Evolutionary conservation across 1,140 invertebrate species (phyloP).

Genomic region (Caenorhabditis inopinata): DNA sequence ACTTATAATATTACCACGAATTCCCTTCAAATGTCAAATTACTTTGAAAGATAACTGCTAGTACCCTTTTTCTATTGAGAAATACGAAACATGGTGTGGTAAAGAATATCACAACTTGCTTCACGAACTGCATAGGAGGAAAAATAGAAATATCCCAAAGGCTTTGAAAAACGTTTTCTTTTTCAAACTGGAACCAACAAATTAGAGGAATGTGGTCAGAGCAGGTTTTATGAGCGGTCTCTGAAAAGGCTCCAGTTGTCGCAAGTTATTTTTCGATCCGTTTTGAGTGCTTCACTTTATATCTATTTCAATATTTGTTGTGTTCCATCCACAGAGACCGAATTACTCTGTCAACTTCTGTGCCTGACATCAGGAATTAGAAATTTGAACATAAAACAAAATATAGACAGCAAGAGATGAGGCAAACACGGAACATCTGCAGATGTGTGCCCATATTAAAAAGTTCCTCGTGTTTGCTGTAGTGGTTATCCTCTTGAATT

Average conservation of each 20-base stretch:
- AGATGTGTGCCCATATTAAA: background rate
- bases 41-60: too few relatives aligned
- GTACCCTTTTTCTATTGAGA: too few relatives aligned
- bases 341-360: background rate
- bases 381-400: too few relatives aligned
- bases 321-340: background rate
- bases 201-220: constrained; percentile 7
- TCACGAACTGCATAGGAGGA: too few relatives aligned
- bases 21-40: too few relatives aligned
- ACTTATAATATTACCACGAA: too few relatives aligned
- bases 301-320: background rate
- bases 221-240: background rate
- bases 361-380: background rate
- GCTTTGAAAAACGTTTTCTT: too few relatives aligned
- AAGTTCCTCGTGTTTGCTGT: background rate
- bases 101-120: too few relatives aligned
- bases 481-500: background rate
- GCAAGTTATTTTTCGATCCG: background rate
- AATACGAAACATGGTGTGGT: too few relatives aligned
- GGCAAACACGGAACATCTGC: background rate
- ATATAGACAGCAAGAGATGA: too few relatives aligned
- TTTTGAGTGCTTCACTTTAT: background rate
- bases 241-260: background rate
- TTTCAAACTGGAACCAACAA: too few relatives aligned
- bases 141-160: too few relatives aligned